Evolutionary conservation across 2,113 vertebrate genomes (phyloP).

Genomic region (Takifugu bimaculatus): DNA sequence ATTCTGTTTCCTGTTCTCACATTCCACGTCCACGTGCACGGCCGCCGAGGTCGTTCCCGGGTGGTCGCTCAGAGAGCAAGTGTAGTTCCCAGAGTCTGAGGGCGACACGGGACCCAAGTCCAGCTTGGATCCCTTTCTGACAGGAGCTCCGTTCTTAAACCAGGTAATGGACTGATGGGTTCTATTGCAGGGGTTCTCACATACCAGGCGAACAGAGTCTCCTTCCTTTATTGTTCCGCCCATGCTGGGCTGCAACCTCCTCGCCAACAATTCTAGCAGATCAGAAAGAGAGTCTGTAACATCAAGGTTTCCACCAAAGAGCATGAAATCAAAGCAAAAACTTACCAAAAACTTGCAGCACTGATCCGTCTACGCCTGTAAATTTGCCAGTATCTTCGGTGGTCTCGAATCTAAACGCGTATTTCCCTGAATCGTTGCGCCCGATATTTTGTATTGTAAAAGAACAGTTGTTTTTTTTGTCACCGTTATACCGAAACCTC

Average conservation of each 20-base stretch:
- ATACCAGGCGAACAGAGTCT: conserved; percentile 36
- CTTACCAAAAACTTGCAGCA: conserved; percentile 39
- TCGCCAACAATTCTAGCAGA: conserved; percentile 20
- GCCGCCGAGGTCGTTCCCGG: conserved; percentile 3
- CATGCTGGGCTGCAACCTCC: background rate
- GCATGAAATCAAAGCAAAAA: background rate
- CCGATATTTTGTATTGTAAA: conserved; percentile 36
- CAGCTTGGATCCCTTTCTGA: conserved; percentile 19
- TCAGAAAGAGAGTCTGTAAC: background rate
- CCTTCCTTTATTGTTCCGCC: conserved; percentile 17
- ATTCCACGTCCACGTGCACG: conserved; percentile 34
- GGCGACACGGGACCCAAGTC: conserved; percentile 20
- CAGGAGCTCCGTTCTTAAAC: conserved; percentile 30
- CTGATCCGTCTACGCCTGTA: rapidly evolving
- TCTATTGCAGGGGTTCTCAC: conserved; percentile 21
- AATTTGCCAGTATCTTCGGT: rapidly evolving
- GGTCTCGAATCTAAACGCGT: conserved; percentile 13
- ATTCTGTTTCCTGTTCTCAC: conserved; percentile 29
- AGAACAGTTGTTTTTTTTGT: conserved; percentile 31
- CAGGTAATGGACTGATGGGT: background rate
- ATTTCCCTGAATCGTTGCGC: conserved; percentile 7
- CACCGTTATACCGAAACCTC: conserved; percentile 26
- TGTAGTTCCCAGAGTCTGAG: conserved; percentile 45
- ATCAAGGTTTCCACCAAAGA: too few relatives aligned
- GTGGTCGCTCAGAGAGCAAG: conserved; percentile 34